Conservation (phyloP, 2,888 invertebrate species). For the Cremastinae sp. region DNA sequence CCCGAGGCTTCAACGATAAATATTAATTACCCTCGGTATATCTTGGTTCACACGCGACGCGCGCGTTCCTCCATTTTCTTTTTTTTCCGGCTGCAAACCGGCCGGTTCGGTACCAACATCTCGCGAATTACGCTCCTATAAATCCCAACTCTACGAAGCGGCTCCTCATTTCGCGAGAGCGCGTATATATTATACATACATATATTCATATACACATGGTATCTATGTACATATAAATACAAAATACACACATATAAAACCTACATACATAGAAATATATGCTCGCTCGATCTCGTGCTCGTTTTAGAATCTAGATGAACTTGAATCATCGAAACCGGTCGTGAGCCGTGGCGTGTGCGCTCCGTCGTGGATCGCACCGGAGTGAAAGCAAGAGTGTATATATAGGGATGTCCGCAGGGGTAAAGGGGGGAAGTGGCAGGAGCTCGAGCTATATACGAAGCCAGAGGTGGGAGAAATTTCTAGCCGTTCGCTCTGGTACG, state of each 20-base stretch:
- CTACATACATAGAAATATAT: too few relatives aligned
- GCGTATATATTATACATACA: too few relatives aligned
- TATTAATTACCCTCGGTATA: too few relatives aligned
- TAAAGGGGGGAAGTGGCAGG: conserved; percentile 5
- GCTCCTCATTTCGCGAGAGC: too few relatives aligned
- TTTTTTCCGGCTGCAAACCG: conserved; percentile 40
- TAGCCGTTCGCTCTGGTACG: too few relatives aligned
- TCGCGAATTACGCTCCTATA: conserved; percentile 37
- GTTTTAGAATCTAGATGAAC: conserved; percentile 73
- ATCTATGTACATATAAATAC: too few relatives aligned
- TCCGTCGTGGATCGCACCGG: neutral
- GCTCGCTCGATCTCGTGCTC: conserved; percentile 47
- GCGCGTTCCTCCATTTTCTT: neutral
- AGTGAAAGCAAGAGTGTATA: too few relatives aligned
- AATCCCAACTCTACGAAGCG: too few relatives aligned
- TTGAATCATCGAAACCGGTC: conserved; percentile 76
- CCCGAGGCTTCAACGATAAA: too few relatives aligned
- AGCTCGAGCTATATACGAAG: neutral
- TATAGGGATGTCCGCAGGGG: neutral
- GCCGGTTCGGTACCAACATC: conserved; percentile 36
- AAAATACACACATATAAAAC: too few relatives aligned
- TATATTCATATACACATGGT: conserved; percentile 15
- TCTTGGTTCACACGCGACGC: too few relatives aligned
- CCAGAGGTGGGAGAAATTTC: neutral
- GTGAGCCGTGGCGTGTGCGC: conserved; percentile 46